phyloP scores from a whole-genome alignment of 2,888 invertebrate species.

The Zygaena filipendulae region DNA sequence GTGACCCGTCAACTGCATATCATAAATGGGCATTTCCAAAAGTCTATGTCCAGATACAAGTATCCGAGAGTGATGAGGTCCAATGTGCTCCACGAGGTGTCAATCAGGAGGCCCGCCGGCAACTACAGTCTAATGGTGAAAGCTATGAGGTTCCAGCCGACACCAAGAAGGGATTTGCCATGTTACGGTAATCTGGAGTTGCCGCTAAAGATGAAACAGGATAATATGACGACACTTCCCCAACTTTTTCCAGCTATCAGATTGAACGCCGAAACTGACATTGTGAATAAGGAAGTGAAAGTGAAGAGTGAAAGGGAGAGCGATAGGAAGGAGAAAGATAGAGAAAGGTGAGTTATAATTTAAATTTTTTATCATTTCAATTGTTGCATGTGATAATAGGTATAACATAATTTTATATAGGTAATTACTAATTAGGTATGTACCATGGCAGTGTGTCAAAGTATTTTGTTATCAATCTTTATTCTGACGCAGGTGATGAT shows the following conservation, averaged over 20 bases:
- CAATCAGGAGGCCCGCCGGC: conserved; percentile 34
- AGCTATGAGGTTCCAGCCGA: conserved; percentile 50
- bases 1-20: conserved; percentile 50
- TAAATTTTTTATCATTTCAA: too few species aligned
- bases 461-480: too few species aligned
- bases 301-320: conserved; percentile 28
- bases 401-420: too few species aligned
- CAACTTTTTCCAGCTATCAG: conserved; percentile 38
- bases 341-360: conserved; percentile 34
- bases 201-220: conserved; percentile 53
- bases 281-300: conserved; percentile 23
- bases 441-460: too few species aligned
- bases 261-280: conserved; percentile 28
- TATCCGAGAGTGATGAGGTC: conserved; percentile 55
- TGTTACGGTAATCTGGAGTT: conserved; percentile 60
- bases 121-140: conserved; percentile 41
- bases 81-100: conserved; percentile 47
- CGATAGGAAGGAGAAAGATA: conserved; percentile 32
- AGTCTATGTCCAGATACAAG: conserved; percentile 49
- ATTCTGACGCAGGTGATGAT: too few species aligned
- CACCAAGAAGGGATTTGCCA: conserved; percentile 46
- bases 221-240: conserved; percentile 24
- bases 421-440: too few species aligned
- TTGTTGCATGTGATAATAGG: too few species aligned
- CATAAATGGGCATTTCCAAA: conserved; percentile 51